Percentiles rank a stretch among this genome's conserved stretches.
Evolutionary conservation across 2,797 vertebrate species (phyloP).

Genomic region (Spinus olivaceus): DNA sequence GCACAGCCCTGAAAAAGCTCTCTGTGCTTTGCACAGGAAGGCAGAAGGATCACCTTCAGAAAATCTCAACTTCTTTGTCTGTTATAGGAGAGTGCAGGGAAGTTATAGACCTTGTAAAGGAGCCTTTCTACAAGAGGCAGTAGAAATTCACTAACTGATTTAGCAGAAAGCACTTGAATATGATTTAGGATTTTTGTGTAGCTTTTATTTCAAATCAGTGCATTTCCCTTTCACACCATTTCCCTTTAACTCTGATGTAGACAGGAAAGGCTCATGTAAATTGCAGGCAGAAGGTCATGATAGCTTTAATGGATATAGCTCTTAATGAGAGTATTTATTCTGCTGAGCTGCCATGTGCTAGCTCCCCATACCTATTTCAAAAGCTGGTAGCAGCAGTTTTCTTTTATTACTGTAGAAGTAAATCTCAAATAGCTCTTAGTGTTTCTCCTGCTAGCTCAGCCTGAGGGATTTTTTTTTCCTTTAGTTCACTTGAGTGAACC

Average conservation of each 20-base stretch:
- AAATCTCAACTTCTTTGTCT: neutral
- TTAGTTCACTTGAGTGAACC: neutral
- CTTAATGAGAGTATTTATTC: conserved; percentile 44
- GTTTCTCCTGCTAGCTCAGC: neutral
- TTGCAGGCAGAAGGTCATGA: conserved; percentile 48
- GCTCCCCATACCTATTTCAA: conserved; percentile 21
- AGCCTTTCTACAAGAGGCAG: neutral
- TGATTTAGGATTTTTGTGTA: neutral
- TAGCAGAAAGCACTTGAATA: neutral
- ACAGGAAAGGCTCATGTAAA: conserved; percentile 39
- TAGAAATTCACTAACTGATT: neutral
- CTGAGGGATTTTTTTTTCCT: neutral
- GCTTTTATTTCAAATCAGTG: neutral
- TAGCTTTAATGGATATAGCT: conserved; percentile 52
- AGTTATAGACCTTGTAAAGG: neutral
- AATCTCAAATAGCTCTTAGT: neutral
- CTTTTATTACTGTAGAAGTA: neutral
- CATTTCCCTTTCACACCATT: conserved; percentile 14
- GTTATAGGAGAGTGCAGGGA: neutral
- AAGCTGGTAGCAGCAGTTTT: neutral
- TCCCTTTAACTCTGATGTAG: conserved; percentile 33
- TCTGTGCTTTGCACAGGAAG: neutral
- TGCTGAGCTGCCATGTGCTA: neutral
- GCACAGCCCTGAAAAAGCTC: neutral
- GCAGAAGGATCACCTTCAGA: conserved; percentile 3